Evolutionary conservation across 2,888 invertebrate genomes (phyloP).

Genomic region (Eupithecia exiguata): DNA sequence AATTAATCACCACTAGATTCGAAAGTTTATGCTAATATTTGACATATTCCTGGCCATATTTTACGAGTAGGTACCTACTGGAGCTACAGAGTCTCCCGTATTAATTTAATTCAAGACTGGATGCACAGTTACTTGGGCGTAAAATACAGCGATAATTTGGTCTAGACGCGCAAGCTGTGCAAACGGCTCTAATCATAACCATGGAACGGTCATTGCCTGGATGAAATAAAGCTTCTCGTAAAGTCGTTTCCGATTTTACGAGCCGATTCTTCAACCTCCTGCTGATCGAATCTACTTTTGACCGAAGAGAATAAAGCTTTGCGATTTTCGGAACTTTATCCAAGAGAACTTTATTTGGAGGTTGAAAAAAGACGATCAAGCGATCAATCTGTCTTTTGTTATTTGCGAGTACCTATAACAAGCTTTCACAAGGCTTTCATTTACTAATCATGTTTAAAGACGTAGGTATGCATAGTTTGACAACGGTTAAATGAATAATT

Average conservation of each 20-base stretch:
- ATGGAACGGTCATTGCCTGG: constrained; percentile 18
- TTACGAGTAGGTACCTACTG: no score
- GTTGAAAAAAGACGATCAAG: neutral
- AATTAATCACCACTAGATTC: neutral
- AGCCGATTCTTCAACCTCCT: constrained; percentile 5
- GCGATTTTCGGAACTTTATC: neutral
- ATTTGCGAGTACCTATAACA: neutral
- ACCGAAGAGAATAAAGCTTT: neutral
- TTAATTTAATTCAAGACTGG: constrained; percentile 32
- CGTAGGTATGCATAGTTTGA: no score
- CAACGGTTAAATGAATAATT: no score
- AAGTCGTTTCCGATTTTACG: constrained; percentile 13
- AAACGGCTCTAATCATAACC: constrained; percentile 31
- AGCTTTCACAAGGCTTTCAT: neutral
- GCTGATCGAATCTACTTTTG: constrained; percentile 3
- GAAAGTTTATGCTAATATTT: neutral
- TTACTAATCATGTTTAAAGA: no score
- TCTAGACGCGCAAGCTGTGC: constrained; percentile 42
- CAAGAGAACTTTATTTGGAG: neutral
- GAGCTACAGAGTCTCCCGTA: constrained; percentile 11
- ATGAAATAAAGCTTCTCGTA: constrained; percentile 11
- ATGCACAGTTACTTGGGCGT: constrained; percentile 25
- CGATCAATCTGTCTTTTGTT: neutral
- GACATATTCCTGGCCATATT: constrained; percentile 15
- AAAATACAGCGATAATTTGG: constrained; percentile 37